Evolutionary conservation across 1,140 invertebrate species (phyloP).

Genomic region (Drosophila nigrodunni): DNA sequence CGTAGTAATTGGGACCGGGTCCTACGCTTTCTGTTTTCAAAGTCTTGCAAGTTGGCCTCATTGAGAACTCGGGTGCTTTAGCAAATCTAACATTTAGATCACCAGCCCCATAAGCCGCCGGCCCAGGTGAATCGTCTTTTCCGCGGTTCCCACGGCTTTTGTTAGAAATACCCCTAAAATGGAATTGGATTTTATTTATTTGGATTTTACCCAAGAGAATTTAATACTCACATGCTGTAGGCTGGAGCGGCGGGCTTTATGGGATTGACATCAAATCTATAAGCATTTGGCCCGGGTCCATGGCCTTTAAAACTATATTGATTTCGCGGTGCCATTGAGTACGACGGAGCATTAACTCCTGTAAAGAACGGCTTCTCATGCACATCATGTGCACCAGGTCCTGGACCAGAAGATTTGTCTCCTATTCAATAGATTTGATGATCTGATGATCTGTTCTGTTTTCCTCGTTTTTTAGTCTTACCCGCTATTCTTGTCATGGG

Average conservation of each 20-base stretch:
- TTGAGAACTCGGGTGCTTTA: slow-evolving; percentile 83
- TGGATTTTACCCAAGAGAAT: neutral
- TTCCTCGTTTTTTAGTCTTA: slow-evolving; percentile 16
- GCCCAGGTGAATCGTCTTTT: slow-evolving; percentile 86
- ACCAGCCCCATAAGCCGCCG: slow-evolving; percentile 85
- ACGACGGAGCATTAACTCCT: slow-evolving; percentile 85
- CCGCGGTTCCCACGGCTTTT: slow-evolving; percentile 34
- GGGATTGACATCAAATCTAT: slow-evolving; percentile 85
- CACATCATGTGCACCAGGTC: slow-evolving; percentile 86
- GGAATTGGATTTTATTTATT: neutral
- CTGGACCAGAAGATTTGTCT: slow-evolving; percentile 84
- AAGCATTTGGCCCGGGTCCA: slow-evolving; percentile 88
- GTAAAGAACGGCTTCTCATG: slow-evolving; percentile 85
- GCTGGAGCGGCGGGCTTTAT: slow-evolving; percentile 83
- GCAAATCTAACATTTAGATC: slow-evolving; percentile 72
- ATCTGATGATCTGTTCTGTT: neutral
- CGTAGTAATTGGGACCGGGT: slow-evolving; percentile 85
- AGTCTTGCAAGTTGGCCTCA: slow-evolving; percentile 55
- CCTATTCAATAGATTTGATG: neutral
- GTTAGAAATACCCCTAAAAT: slow-evolving; percentile 84
- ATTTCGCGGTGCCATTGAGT: slow-evolving; percentile 86
- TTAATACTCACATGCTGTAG: slow-evolving; percentile 85
- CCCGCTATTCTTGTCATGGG: slow-evolving; percentile 52
- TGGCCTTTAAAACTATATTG: slow-evolving; percentile 77
- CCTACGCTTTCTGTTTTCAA: slow-evolving; percentile 35